Percentiles rank a stretch among this genome's conserved stretches.
phyloP scores from a whole-genome alignment of 1,140 invertebrate species.

The Seison nebaliae region DNA sequence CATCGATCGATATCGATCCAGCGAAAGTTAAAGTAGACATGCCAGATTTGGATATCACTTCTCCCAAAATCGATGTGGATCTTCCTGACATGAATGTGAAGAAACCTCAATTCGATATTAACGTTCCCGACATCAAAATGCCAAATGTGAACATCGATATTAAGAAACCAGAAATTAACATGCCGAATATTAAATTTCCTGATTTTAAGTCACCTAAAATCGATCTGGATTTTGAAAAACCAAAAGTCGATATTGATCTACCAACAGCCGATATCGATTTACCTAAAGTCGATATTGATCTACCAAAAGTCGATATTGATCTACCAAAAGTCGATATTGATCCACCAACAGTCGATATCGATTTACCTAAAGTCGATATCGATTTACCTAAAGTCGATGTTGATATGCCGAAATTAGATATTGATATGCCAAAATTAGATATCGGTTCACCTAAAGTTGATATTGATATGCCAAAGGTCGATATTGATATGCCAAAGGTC shows the following conservation, averaged over 20 bases:
- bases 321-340: slow-evolving; percentile 4
- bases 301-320: slow-evolving; percentile 1
- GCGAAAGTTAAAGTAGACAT: neutral
- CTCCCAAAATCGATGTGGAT: too few relatives aligned
- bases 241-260: too few relatives aligned
- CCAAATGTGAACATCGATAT: too few relatives aligned
- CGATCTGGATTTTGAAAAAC: too few relatives aligned
- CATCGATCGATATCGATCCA: neutral
- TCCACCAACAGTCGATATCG: neutral
- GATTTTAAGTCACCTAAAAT: too few relatives aligned
- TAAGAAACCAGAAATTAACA: neutral
- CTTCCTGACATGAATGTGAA: too few relatives aligned
- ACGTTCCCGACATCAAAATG: slow-evolving; percentile 4
- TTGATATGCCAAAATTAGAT: neutral
- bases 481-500: neutral
- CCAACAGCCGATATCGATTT: too few relatives aligned
- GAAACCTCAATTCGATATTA: too few relatives aligned
- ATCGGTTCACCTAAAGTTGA: slow-evolving; percentile 2
- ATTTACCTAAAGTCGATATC: neutral
- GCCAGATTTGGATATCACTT: neutral
- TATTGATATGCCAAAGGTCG: slow-evolving; percentile 1
- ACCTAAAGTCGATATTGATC: slow-evolving; percentile 5
- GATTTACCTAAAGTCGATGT: neutral
- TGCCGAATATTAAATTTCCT: neutral
- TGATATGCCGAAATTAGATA: too few relatives aligned